These are phyloP conservation scores for Phalacrocorax aristotelis DNA, from an alignment of 2,113 vertebrate genomes.

Conservation along the genomic window DNA sequence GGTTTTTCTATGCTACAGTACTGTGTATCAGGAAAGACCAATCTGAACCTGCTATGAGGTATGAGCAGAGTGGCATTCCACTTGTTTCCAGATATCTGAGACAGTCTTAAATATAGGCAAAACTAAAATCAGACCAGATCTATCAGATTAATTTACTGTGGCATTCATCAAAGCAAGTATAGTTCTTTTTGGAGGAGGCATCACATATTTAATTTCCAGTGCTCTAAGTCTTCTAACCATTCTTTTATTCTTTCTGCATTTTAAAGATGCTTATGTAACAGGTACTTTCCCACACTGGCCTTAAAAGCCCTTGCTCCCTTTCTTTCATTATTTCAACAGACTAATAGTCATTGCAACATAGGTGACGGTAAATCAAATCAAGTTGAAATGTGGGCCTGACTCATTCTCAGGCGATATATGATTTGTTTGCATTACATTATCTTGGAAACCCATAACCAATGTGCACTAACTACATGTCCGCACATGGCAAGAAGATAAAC, in stretches of 20 bases:
- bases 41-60: background rate
- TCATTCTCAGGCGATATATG: slow-evolving; percentile 49
- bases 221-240: background rate
- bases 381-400: slow-evolving; percentile 28
- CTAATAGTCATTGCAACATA: slow-evolving; percentile 46
- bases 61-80: background rate
- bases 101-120: background rate
- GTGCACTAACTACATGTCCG: slow-evolving; percentile 25
- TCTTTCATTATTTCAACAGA: slow-evolving; percentile 55
- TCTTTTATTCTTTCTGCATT: slow-evolving; percentile 7
- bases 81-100: background rate
- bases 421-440: slow-evolving; percentile 64
- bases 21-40: background rate
- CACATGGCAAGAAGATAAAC: slow-evolving; percentile 30
- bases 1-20: background rate
- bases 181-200: background rate
- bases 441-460: slow-evolving; percentile 56
- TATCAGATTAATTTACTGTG: background rate
- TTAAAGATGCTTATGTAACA: slow-evolving; percentile 53
- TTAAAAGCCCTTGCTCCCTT: slow-evolving; percentile 57
- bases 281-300: slow-evolving; percentile 61
- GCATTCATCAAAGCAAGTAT: background rate
- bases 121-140: background rate
- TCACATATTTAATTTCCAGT: background rate
- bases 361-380: slow-evolving; percentile 50